Percentiles rank a stretch among this genome's conserved stretches.
Conservation (phyloP, 2,888 invertebrate genomes). For the Anaspis maculata region DNA sequence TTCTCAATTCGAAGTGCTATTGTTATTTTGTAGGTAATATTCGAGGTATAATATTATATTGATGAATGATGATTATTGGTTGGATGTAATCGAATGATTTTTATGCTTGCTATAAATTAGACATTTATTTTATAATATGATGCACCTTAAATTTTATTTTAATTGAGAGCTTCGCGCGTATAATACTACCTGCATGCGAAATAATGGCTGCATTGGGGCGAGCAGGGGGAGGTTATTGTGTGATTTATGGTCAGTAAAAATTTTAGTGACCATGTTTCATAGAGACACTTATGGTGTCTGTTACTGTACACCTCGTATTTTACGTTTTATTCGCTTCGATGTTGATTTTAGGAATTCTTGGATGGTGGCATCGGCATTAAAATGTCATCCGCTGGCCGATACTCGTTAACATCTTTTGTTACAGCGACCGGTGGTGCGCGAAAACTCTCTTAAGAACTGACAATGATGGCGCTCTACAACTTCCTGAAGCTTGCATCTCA, state of each 20-base stretch:
- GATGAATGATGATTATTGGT: too few relatives aligned
- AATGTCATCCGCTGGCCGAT: too few relatives aligned
- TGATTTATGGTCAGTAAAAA: conserved; percentile 14
- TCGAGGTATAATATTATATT: too few relatives aligned
- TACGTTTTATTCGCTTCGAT: conserved; percentile 10
- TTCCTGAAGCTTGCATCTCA: too few relatives aligned
- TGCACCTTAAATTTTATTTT: conserved; percentile 13
- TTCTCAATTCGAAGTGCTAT: too few relatives aligned
- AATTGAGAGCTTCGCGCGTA: conserved; percentile 13
- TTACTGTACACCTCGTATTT: conserved; percentile 16
- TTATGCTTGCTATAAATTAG: conserved; percentile 8
- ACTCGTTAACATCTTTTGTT: too few relatives aligned
- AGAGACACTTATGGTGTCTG: conserved; percentile 15
- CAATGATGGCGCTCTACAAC: too few relatives aligned
- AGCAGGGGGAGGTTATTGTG: too few relatives aligned
- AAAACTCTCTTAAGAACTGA: too few relatives aligned
- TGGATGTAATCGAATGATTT: conserved; percentile 2
- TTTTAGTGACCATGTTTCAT: conserved; percentile 16
- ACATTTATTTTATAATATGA: conserved; percentile 2
- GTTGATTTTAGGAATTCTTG: conserved; percentile 3
- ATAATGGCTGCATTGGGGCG: too few relatives aligned
- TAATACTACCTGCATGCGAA: conserved; percentile 10
- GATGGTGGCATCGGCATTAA: conserved; percentile 5
- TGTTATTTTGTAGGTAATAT: too few relatives aligned
- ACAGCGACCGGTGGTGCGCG: too few relatives aligned